Conservation (phyloP, 2,113 vertebrate species). For the Himantopus leucocephalus region DNA sequence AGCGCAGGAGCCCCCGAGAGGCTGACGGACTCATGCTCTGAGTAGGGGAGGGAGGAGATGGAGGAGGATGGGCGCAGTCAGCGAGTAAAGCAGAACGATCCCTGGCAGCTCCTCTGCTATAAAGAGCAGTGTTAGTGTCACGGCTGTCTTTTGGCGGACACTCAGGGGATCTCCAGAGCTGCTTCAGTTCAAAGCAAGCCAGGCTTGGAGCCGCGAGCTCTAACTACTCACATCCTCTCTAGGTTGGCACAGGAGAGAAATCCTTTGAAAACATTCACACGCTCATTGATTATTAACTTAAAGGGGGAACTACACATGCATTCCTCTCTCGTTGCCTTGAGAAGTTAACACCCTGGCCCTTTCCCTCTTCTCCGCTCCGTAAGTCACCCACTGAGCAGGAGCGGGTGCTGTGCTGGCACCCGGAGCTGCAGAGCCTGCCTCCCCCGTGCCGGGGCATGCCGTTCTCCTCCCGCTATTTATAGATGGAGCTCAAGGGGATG, state of each 20-base stretch:
- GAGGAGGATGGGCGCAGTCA: not conserved
- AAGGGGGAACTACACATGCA: not conserved
- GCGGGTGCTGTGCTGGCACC: not conserved
- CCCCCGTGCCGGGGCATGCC: not conserved
- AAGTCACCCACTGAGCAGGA: not conserved
- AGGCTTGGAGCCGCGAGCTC: not conserved
- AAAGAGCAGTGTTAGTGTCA: not conserved
- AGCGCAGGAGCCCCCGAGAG: not conserved
- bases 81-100: not conserved
- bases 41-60: not conserved
- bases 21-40: not conserved
- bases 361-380: accelerated
- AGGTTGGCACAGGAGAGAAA: not conserved
- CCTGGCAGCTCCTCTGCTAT: not conserved
- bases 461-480: not conserved
- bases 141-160: accelerated
- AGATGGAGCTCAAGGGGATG: not conserved
- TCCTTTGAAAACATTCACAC: not conserved
- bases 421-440: not conserved
- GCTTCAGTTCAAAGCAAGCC: not conserved
- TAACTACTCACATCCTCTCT: not conserved
- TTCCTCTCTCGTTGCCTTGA: not conserved
- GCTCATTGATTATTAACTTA: not conserved
- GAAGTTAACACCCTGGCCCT: no score
- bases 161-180: not conserved